A percentile compares a stretch with the other conserved stretches of the same genome.
Conservation (phyloP, 2,113 vertebrate species). For the Corydoras sp. region DNA sequence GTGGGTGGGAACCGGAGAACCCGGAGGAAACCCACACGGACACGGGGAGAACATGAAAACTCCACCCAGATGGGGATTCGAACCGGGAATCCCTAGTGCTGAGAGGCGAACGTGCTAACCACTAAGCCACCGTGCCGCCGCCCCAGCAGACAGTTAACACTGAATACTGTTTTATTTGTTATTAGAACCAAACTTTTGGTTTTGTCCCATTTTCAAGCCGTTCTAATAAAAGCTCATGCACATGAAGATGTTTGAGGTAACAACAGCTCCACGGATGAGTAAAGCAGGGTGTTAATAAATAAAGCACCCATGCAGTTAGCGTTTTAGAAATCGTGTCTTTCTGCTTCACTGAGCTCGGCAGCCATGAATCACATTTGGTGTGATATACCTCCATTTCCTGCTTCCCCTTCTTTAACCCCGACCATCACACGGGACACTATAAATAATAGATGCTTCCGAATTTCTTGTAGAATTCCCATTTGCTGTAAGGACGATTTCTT, state of each 20-base stretch:
- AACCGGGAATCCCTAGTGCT: too few relatives aligned
- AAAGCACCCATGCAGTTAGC: conserved; percentile 55
- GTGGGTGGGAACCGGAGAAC: too few relatives aligned
- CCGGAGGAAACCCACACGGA: too few relatives aligned
- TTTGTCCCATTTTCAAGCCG: too few relatives aligned
- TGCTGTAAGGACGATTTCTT: conserved; percentile 58
- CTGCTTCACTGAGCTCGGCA: conserved; percentile 56
- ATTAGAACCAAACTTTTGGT: too few relatives aligned
- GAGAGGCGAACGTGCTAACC: too few relatives aligned
- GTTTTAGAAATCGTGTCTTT: conserved; percentile 57
- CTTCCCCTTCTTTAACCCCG: conserved; percentile 45
- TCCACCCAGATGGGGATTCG: too few relatives aligned
- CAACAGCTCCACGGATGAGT: background rate
- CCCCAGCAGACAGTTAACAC: too few relatives aligned
- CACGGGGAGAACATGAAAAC: too few relatives aligned
- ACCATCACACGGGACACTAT: conserved; percentile 47
- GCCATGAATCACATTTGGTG: conserved; percentile 55
- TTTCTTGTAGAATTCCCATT: conserved; percentile 71
- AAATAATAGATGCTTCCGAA: conserved; percentile 67
- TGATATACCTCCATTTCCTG: conserved; percentile 58
- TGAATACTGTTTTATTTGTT: too few relatives aligned
- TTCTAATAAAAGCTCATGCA: background rate
- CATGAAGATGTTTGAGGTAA: conserved; percentile 1
- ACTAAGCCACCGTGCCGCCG: too few relatives aligned
- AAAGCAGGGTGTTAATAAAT: conserved; percentile 63